Base-by-base conservation (phyloP, 1,140 invertebrate genomes). In the Oryzaephilus surinamensis region DNA sequence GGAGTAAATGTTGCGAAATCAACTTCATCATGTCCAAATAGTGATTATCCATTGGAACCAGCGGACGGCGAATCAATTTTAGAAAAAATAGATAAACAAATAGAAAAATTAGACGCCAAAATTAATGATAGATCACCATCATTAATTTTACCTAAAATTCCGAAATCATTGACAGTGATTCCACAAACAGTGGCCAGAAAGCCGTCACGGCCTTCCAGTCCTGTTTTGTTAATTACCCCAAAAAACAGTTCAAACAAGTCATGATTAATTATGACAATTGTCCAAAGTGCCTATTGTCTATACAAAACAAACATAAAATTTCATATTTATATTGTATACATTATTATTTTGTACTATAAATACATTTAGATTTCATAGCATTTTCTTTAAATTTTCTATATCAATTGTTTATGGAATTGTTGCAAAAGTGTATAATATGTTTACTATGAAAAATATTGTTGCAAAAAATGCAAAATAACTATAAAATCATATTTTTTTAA, bases 161-260 rank as follows among this genome's bases (percentile, higher is more conserved):
- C 81, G 7, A 81, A 81, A 57, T 81, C 77, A 1, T 55, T 82
- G 26, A 83, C 79, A 2, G 77, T 83, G 34, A 81, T 81, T 46
- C 77, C 78, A 0, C 79, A 83, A 52, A 73, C 69, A 10, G 60
- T 73, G 13, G 48, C 65, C 0, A 59, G 62, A 14, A 59, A 54
- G 41, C 41, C 48, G 4, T 55, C 51, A 8, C 40, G 48, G 23
- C 48, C 55, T 23, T 44, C 50, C 6, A 59, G 55, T 50, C 57
- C 60, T 2, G 45, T 51, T 33, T 35, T 55, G 16, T 37, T 50
- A 12, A 51, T 53, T 32, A 53, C 48, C 24, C 19, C 35, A 42
- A 36, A 29, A 32, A 41, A 28, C 32, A 34, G 16, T 23, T 12
- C 36, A 23, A 45, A 41, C 21, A 54, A 51, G 33, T 48, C 46